These are phyloP conservation scores for Pedicia rivosa DNA, from an alignment of 2,888 invertebrate species.

Conservation along the genomic window DNA sequence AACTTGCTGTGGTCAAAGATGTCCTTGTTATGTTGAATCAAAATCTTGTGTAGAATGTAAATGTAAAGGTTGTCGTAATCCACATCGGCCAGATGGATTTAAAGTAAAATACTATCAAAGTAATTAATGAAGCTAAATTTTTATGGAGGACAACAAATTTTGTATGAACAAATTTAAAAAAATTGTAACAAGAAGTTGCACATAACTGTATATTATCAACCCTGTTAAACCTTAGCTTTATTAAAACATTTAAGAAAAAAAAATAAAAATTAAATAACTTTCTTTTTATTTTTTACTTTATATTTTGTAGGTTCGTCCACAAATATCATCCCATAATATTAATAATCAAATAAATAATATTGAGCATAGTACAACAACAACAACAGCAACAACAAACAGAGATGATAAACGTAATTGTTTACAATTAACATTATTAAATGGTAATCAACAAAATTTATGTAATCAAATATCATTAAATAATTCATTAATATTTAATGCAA, in stretches of 20 bases:
- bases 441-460: too few relatives aligned
- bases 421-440: too few relatives aligned
- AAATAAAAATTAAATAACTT: background rate
- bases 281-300: constrained; percentile 6
- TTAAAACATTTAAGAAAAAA: background rate
- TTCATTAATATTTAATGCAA: constrained; percentile 3
- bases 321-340: constrained; percentile 48
- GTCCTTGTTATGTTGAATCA: constrained; percentile 85
- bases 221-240: background rate
- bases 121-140: constrained; percentile 13
- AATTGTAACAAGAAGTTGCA: background rate
- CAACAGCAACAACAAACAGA: too few relatives aligned
- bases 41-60: constrained; percentile 81
- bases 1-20: constrained; percentile 86
- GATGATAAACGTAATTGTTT: too few relatives aligned
- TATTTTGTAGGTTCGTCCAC: constrained; percentile 40
- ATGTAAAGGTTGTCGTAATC: constrained; percentile 86
- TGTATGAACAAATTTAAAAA: background rate
- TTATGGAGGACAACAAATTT: constrained; percentile 3
- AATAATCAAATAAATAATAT: background rate
- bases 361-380: background rate
- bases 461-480: constrained; percentile 2
- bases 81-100: constrained; percentile 65
- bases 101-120: constrained; percentile 36
- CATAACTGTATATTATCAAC: too few relatives aligned